Percentiles rank a stretch among this genome's conserved stretches.
Conservation (phyloP, 1,140 invertebrate species). For the Parasteatoda tepidariorum region DNA sequence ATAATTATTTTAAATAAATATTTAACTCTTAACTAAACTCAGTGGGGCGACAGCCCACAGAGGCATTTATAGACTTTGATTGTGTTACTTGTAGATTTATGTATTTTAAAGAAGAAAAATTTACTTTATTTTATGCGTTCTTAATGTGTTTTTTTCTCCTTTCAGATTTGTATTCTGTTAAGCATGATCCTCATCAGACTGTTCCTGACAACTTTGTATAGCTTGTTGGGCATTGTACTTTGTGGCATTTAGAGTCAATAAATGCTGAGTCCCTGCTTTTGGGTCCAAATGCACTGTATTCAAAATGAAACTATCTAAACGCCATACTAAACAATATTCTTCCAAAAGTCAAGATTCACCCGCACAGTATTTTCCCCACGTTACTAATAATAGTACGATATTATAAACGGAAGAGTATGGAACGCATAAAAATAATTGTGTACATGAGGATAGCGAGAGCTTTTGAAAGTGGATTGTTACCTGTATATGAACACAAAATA, state of each 20-base stretch:
- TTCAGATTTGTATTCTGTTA: constrained; percentile 39
- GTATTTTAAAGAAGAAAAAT: no score
- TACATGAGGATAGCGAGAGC: not conserved
- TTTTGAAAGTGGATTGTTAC: not conserved
- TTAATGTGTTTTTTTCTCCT: not conserved
- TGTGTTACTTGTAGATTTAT: no score
- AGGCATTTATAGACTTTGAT: no score
- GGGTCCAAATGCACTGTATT: constrained; percentile 40
- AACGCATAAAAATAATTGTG: not conserved
- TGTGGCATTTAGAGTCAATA: constrained; percentile 42
- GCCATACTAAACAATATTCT: constrained; percentile 22
- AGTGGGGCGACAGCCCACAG: no score
- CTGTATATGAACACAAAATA: no score
- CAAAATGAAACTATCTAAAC: constrained; percentile 19
- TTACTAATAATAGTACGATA: not conserved
- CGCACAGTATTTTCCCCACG: constrained; percentile 17
- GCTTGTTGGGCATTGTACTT: constrained; percentile 35
- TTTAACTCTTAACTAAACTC: no score
- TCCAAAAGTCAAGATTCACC: constrained; percentile 2
- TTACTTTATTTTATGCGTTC: no score
- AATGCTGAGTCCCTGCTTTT: constrained; percentile 40
- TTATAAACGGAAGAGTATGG: not conserved
- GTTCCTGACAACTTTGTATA: constrained; percentile 32
- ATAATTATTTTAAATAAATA: no score
- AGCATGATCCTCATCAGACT: constrained; percentile 41